A percentile compares a stretch with the other conserved stretches of the same genome.
These are phyloP conservation scores for Malaclemys terrapin DNA, from an alignment of 2,113 vertebrate genomes.

Conservation along the genomic window DNA sequence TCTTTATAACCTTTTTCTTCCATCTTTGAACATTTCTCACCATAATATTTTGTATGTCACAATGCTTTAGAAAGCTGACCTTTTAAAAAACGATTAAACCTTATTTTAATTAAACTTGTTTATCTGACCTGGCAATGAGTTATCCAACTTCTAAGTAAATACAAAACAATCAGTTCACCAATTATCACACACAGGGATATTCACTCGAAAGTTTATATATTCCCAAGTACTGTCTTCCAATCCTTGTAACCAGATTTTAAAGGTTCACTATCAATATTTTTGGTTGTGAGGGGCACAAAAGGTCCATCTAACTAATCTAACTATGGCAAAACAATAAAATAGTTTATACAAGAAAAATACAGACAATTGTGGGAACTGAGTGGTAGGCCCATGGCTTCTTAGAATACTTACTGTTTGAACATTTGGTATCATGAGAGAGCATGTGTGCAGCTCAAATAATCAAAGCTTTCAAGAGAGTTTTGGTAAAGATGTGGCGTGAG, in stretches of 20 bases:
- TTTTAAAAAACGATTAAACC: neutral
- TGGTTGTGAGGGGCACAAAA: neutral
- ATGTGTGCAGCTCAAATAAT: neutral
- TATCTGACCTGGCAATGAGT: neutral
- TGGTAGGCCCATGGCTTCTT: neutral
- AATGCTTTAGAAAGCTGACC: neutral
- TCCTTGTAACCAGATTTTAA: neutral
- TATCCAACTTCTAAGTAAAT: neutral
- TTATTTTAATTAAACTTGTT: neutral
- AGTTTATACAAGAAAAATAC: neutral
- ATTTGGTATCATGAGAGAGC: neutral
- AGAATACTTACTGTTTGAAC: neutral
- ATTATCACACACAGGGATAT: neutral
- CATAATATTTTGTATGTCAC: neutral
- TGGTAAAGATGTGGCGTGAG: neutral
- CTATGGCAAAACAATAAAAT: neutral
- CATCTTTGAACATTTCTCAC: neutral
- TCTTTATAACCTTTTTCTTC: neutral
- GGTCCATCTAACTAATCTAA: neutral
- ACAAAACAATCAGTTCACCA: neutral
- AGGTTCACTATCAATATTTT: neutral
- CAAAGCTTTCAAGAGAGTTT: neutral
- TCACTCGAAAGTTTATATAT: neutral
- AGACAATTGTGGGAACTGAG: neutral
- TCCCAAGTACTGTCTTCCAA: neutral